Evolutionary conservation across 2,888 invertebrate species (phyloP).

Genomic region (Macrophya alboannulata): DNA sequence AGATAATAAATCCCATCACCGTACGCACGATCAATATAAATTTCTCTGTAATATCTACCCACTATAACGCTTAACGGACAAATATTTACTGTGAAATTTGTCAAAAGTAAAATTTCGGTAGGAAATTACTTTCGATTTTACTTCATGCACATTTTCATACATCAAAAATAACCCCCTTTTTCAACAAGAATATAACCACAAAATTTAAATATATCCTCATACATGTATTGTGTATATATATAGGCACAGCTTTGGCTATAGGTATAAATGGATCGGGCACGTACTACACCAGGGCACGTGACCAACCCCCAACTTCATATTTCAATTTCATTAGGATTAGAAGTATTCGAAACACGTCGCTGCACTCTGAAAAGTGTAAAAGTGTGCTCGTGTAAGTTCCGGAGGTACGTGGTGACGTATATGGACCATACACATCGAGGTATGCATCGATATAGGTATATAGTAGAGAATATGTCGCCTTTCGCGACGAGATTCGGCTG

Average conservation of each 20-base stretch:
- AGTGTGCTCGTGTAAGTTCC: slow-evolving; percentile 28
- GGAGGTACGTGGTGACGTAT: slow-evolving; percentile 34
- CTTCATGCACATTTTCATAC: background rate
- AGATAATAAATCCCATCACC: background rate
- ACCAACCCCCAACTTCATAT: slow-evolving; percentile 49
- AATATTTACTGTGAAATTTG: slow-evolving; percentile 27
- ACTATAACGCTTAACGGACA: background rate
- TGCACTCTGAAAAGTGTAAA: slow-evolving; percentile 51
- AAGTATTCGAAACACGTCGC: slow-evolving; percentile 51
- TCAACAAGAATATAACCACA: background rate
- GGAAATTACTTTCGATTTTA: background rate
- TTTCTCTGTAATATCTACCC: background rate
- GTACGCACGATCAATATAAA: background rate
- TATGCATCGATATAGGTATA: background rate
- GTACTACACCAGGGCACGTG: slow-evolving; percentile 37
- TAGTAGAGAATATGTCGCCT: slow-evolving; percentile 3
- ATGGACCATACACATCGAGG: background rate
- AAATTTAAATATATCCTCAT: background rate
- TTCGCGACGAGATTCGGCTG: slow-evolving; percentile 11
- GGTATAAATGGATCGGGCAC: slow-evolving; percentile 36
- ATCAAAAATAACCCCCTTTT: background rate
- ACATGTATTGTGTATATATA: background rate
- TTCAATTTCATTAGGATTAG: slow-evolving; percentile 54
- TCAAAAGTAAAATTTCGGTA: background rate
- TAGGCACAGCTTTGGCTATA: background rate